Conservation (phyloP, 2,888 invertebrate genomes). For the Podabrus alpinus region DNA sequence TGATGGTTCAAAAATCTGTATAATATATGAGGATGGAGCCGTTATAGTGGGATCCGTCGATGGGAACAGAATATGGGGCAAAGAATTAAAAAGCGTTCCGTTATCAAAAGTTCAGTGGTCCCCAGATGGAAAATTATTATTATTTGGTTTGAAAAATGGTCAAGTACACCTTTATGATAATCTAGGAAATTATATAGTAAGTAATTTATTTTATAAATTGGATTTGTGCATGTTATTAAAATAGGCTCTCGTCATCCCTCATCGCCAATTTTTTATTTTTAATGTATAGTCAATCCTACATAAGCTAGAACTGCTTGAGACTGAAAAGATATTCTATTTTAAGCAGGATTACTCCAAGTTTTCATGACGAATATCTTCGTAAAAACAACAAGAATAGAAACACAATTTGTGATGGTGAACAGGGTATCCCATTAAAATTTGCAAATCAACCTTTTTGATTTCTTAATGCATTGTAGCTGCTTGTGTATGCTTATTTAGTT, state of each 20-base stretch:
- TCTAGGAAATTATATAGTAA: conserved; percentile 78
- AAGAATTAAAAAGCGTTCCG: conserved; percentile 86
- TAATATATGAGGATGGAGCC: conserved; percentile 97
- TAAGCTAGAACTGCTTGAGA: too few species aligned
- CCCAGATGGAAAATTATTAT: conserved; percentile 85
- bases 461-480: background rate
- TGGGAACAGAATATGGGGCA: conserved; percentile 98
- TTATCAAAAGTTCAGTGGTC: conserved; percentile 94
- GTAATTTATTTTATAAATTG: conserved; percentile 35
- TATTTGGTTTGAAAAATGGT: conserved; percentile 89
- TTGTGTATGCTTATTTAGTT: background rate
- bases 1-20: conserved; percentile 96
- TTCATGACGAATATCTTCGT: too few species aligned
- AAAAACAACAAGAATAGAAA: too few species aligned
- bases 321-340: too few species aligned
- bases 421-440: too few species aligned
- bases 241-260: background rate
- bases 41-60: conserved; percentile 96
- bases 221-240: background rate
- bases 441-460: too few species aligned
- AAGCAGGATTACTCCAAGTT: too few species aligned
- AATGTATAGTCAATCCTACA: too few species aligned
- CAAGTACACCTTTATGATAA: conserved; percentile 95
- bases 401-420: too few species aligned
- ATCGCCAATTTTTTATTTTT: background rate